These are phyloP conservation scores for Gallinago nigripennis DNA, from an alignment of 2,797 vertebrate genomes.

Conservation along the genomic window DNA sequence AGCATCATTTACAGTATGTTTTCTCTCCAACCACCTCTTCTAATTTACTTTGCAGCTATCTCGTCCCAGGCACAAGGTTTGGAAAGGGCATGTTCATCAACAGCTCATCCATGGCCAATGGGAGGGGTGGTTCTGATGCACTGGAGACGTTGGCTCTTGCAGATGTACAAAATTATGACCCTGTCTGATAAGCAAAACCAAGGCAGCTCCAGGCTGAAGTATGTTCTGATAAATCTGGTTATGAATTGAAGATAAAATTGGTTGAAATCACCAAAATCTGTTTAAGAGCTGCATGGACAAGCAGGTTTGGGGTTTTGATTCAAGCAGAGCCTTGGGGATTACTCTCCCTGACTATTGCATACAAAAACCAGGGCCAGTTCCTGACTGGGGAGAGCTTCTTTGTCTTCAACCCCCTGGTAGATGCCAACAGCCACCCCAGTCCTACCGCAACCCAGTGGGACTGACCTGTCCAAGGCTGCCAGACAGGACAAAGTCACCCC, in stretches of 20 bases:
- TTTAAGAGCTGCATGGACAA: neutral
- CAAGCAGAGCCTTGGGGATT: neutral
- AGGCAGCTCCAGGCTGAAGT: neutral
- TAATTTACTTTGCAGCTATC: neutral
- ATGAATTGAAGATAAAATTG: neutral
- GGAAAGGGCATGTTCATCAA: neutral
- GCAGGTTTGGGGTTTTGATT: neutral
- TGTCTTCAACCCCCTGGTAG: accelerated
- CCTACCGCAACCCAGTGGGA: neutral
- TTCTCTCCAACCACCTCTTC: neutral
- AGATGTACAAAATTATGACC: neutral
- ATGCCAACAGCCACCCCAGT: neutral
- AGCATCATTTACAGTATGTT: neutral
- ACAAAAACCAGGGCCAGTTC: neutral
- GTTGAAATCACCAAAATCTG: neutral
- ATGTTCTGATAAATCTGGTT: neutral
- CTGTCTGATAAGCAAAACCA: neutral
- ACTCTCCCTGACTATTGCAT: neutral
- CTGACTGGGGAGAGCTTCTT: neutral
- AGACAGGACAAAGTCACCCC: neutral
- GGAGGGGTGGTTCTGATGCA: neutral
- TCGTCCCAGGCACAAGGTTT: neutral
- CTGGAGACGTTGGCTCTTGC: neutral
- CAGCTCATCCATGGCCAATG: neutral
- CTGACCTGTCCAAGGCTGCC: neutral